Evolutionary conservation across 2,113 vertebrate species (phyloP), one percentile per base, ranked within the genome.

Genomic region (Larimichthys crocea): DNA sequence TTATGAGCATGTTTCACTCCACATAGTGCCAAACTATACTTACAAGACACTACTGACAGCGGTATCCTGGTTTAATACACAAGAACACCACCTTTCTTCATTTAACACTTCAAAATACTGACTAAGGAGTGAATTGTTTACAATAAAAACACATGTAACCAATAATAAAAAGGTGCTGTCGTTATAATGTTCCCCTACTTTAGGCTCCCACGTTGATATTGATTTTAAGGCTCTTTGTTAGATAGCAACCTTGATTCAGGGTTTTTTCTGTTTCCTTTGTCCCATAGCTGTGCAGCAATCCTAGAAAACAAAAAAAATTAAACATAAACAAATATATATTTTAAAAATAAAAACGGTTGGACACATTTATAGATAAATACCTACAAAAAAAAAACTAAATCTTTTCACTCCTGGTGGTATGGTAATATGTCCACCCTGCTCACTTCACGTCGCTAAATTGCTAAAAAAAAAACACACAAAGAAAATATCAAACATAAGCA

Each of bases 221-320:
- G 75, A 59, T 83, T 91, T 91, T 88, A 92, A 89, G 86, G 91
- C 85, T 94, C 93, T 93, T 92, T 94, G 91, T 91, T 91, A 72
- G 76, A 89, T 65, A 76, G 86, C 74, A 93, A 79, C 76, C 79
- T 75, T 80, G 84, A 80, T 61, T 92, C 82, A 62, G 29, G 61
- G 74, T 52, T 10, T 71, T n/a, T 76, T 74, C 26, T 68, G 73
- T 79, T 90, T 87, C 79, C 81, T 90, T 91, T 91, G 84, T 91
- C 85, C 86, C 79, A 89, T 64, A 65, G 90, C 91, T 86, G 84
- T 82, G 90, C 89, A 86, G 92, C 91, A 92, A 24, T 90, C 90
- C 94, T 95, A 69, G 26, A 73, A 68, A 79, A 82, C 2, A 42
- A 75, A 40, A 40, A 3, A 64, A 76, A 64, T 31, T 19, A 80